Evolutionary conservation across 2,797 vertebrate species (phyloP), one percentile per base, ranked within the genome.

Genomic region (Gila robusta): DNA sequence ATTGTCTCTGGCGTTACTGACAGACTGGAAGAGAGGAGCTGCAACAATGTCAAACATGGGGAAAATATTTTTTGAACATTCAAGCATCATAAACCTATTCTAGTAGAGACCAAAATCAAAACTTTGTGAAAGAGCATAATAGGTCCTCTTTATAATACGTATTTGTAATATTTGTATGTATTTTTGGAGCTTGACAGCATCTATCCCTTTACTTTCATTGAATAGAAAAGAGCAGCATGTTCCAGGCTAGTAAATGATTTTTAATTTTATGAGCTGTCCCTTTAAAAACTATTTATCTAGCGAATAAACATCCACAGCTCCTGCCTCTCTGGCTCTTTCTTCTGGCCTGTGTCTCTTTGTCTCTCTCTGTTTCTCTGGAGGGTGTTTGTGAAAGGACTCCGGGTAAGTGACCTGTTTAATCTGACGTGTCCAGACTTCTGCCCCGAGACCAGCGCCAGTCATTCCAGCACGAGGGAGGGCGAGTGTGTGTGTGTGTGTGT

Each of bases 331-430:
- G 10, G 11, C 47, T 83, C 69, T 70, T 76, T 37, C 5, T 79
- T 39, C 69, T 41, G 1, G n/a, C 56, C 26, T 72, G 19, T 78
- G 49, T 76, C 2, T 81, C 5, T 67, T 47, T 49, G 14, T 82
- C 47, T 56, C 4, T 67, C 82, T 44, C 0, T 39, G 10, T 84
- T 26, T 64, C 28, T 83, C 47, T 80, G 35, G 41, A 83, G 82
- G 83, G 37, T 80, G 82, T 89, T n/a, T 88, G 80, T 82, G 80
- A 54, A 78, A 52, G 52, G 56, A 83, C 86, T 83, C 80, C 87
- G 84, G 86, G 86, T 89, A 79, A 70, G 44, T 92, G 91, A 93
- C 92, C 91, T 93, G 93, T 80, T 69, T 90, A 92, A 93, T 94
- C 91, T 90, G 88, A 49, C 21, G 4, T 10, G 79, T 81, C 91